Evolutionary conservation across 2,888 invertebrate genomes (phyloP), one percentile per base, ranked within the genome.

Genomic region (Agriopis aurantiaria): DNA sequence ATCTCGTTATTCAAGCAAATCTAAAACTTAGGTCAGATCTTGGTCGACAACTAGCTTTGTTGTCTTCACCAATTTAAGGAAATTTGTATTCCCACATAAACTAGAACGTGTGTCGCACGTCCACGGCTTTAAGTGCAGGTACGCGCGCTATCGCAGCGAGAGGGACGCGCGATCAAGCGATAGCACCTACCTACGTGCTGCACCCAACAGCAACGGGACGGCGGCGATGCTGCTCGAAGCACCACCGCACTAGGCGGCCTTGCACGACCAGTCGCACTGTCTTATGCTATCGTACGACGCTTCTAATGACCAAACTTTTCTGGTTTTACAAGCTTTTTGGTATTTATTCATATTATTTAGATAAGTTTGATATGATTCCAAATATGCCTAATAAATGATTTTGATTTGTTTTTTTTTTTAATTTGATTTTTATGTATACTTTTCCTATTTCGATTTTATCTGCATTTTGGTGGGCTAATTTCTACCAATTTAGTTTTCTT

Each of bases 201-300:
- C 70, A 66, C 70, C 70, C 70, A 69, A 61, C 65, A 11, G 49
- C 55, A 55, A 69, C 64, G 64, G 68, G 57, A 45, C 51, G 33
- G 40, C 40, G 33, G 8, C 12, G 48, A 46, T 33, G 56, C 61
- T 49, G 52, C 63, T 41, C 9, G n/a, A 8, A 17, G 10, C n/a
- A 43, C 10, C 14, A 43, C 5, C 41, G 5, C 56, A 57, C 56
- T 6, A 17, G 1, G 12, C 8, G 9, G 8, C 33, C 0, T 17
- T 5, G 8, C n/a, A 10, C 46, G 46, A 46, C 46, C 10, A 46
- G 14, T 33, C 33, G 33, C 33, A 33, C 33, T 33, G 33, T 33
- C 33, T 23, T 23, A 2, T 23, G 17, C 17, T 23, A 2, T 1
- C 17, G 17, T 23, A 2, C 17, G 17, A 23, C 17, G 17, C 17